Conservation (phyloP, 1,140 invertebrate genomes). For the Oryctes rhinoceros region DNA sequence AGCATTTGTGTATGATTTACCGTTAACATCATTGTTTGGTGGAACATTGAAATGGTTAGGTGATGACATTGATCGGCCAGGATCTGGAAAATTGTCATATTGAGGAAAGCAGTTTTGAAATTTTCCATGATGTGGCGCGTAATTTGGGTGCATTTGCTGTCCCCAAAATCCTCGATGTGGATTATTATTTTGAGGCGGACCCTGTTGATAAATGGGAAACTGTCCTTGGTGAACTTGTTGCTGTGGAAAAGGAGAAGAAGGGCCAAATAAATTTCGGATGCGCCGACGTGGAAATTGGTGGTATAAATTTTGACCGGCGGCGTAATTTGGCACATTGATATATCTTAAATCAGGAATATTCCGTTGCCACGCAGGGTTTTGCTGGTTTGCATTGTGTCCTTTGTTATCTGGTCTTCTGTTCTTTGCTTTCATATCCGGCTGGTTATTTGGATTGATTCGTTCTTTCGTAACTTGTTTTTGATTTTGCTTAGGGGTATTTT, state of each 20-base stretch:
- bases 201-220: neutral
- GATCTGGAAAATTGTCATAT: neutral
- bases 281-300: neutral
- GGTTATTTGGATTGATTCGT: neutral
- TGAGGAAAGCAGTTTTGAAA: neutral
- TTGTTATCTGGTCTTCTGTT: neutral
- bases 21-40: too few species aligned
- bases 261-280: neutral
- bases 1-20: neutral
- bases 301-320: neutral
- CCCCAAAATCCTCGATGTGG: neutral
- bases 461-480: neutral
- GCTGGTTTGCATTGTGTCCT: neutral
- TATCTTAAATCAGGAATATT: neutral
- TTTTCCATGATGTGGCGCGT: neutral
- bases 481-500: neutral
- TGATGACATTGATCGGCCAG: too few species aligned
- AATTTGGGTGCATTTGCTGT: neutral
- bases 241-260: neutral
- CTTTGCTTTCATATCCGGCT: neutral
- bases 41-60: too few species aligned
- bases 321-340: neutral
- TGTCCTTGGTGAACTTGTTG: neutral
- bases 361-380: neutral
- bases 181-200: neutral